Evolutionary conservation across 2,797 vertebrate species (phyloP).

Genomic region (Peromyscus eremicus): DNA sequence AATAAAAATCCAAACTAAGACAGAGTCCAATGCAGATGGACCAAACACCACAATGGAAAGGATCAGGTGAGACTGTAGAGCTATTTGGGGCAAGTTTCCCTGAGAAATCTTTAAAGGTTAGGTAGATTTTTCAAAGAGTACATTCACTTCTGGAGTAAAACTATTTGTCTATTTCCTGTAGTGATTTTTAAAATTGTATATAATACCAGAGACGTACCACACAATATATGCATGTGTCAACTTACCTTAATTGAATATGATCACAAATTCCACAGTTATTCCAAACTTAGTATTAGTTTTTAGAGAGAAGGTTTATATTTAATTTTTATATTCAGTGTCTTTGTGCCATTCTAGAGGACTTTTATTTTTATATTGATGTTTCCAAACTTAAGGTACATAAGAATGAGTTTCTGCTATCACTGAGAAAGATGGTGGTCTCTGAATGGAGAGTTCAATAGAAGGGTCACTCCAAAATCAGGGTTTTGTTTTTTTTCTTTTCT

Average conservation of each 20-base stretch:
- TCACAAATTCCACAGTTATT: slow-evolving; percentile 48
- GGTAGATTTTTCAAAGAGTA: background rate
- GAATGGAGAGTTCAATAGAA: background rate
- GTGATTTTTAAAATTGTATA: slow-evolving; percentile 24
- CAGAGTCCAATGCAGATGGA: background rate
- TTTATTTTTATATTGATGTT: slow-evolving; percentile 54
- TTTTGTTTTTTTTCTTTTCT: too few relatives aligned
- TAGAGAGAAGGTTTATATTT: background rate
- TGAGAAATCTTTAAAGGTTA: slow-evolving; percentile 6
- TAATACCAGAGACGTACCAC: background rate
- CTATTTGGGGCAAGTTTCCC: background rate
- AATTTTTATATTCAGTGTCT: background rate
- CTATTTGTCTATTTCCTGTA: background rate
- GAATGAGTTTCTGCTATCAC: slow-evolving; percentile 15
- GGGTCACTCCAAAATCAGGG: background rate
- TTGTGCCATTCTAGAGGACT: slow-evolving; percentile 54
- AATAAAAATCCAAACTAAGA: background rate
- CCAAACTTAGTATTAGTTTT: slow-evolving; percentile 52
- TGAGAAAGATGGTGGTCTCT: background rate
- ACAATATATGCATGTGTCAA: background rate
- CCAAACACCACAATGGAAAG: background rate
- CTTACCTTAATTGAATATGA: slow-evolving; percentile 39
- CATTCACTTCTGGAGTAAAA: slow-evolving; percentile 37
- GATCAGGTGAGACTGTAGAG: background rate
- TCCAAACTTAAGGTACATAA: slow-evolving; percentile 44